phyloP scores from a whole-genome alignment of 2,888 invertebrate species.

The Athalia cordata region DNA sequence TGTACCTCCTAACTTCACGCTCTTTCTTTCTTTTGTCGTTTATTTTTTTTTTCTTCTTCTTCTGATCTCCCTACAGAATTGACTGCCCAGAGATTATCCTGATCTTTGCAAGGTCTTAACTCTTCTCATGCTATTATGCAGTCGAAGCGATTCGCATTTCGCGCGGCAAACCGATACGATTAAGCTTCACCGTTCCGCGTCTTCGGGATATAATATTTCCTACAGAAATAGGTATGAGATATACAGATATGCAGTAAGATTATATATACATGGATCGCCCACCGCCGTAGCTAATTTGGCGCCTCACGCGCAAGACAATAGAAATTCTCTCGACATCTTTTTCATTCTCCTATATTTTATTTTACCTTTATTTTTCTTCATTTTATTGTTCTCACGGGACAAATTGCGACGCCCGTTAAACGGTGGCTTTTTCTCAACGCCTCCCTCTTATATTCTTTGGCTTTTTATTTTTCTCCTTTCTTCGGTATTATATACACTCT shows the following conservation, averaged over 20 bases:
- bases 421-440: slow-evolving; percentile 64
- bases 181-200: background rate
- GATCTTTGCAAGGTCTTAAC: slow-evolving; percentile 1
- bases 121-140: slow-evolving; percentile 43
- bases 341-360: too few relatives aligned
- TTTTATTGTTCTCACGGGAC: slow-evolving; percentile 63
- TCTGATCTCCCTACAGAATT: slow-evolving; percentile 9
- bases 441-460: too few relatives aligned
- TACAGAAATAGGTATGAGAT: background rate
- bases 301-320: slow-evolving; percentile 64
- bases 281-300: slow-evolving; percentile 48
- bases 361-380: too few relatives aligned
- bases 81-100: slow-evolving; percentile 13
- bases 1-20: slow-evolving; percentile 55
- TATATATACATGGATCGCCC: background rate
- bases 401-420: slow-evolving; percentile 71
- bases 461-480: slow-evolving; percentile 2
- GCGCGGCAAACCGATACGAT: slow-evolving; percentile 50
- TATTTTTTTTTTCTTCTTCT: slow-evolving; percentile 12
- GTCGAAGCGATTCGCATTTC: background rate
- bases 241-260: background rate
- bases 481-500: background rate
- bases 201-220: background rate
- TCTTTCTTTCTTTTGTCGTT: slow-evolving; percentile 28
- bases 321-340: slow-evolving; percentile 68